Evolutionary conservation across 2,113 vertebrate species (phyloP), one percentile per base, ranked within the genome.

Genomic region (Arothron firmamentum): DNA sequence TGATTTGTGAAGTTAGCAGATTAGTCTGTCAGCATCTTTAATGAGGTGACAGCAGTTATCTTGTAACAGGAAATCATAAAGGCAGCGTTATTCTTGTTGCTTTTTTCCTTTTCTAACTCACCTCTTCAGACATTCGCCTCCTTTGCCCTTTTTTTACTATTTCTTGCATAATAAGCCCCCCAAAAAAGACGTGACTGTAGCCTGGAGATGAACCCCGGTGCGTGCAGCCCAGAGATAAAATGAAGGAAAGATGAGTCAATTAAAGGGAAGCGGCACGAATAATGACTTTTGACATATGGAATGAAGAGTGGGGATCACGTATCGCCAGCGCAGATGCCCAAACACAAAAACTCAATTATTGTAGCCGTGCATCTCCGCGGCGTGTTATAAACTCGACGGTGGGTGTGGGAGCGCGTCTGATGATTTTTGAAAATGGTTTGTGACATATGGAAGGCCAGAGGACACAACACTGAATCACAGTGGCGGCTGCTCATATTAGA

Each of bases 201-300:
- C 56, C 67, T 18, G 41, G 52, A 76, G 74, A 81, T 48, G 65
- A 62, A 20, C 66, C 61, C 60, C 48, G 18, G 47, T 25, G 18
- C 45, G 28, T 11, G 15, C 68, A 56, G 31, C 31, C 48, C 51
- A 2, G 50, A 52, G 63, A 78, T 52, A 53, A 72, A 78, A 77
- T 71, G 65, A 74, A 80, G 65, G 57, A 75, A 74, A 65, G 57
- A 85, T 72, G 62, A 84, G 71, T 83, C 75, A 74, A 70, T 80
- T 75, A 80, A 80, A 72, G 28, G 34, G 56, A 72, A 67, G 51
- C 56, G 78, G 65, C 62, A 70, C 46, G 41, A 75, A 55, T 70
- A 82, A 77, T 75, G 57, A 71, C 48, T 77, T 77, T 54, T 75
- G 77, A 76, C 69, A 50, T 72, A 75, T 67, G 71, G 79, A 75